Percentiles rank a stretch among this genome's conserved stretches.
phyloP scores from a whole-genome alignment of 2,113 vertebrate genomes.

The Phyllopteryx taeniolatus region DNA sequence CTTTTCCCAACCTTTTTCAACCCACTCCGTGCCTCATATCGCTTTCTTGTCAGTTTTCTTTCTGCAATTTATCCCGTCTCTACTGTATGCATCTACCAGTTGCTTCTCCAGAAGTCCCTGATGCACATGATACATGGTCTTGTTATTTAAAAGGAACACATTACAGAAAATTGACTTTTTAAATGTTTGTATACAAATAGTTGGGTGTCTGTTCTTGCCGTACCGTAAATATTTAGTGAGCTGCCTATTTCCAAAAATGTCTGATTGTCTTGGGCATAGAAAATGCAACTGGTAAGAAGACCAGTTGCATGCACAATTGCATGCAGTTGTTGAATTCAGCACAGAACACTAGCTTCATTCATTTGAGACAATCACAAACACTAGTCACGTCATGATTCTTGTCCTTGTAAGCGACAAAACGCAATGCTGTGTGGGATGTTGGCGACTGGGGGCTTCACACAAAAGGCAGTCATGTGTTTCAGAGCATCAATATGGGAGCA shows the following conservation, averaged over 20 bases:
- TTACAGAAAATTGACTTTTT: background rate
- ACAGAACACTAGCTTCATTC: background rate
- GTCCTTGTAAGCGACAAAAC: background rate
- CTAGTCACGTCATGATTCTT: background rate
- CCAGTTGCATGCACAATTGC: no score
- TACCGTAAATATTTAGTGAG: background rate
- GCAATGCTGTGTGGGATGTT: background rate
- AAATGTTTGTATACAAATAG: background rate
- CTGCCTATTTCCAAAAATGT: background rate
- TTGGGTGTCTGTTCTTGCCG: background rate
- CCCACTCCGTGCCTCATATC: background rate
- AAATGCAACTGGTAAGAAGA: background rate
- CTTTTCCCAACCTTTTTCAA: constrained; percentile 24
- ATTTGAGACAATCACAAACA: background rate
- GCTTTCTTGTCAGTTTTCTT: constrained; percentile 28
- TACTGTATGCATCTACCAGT: constrained; percentile 16
- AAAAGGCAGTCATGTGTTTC: background rate
- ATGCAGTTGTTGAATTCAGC: background rate
- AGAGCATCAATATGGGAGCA: constrained; percentile 1
- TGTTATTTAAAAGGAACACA: constrained; percentile 25
- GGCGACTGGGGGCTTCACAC: constrained; percentile 11
- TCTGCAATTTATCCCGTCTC: constrained; percentile 35
- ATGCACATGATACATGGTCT: constrained; percentile 23
- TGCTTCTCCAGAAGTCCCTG: background rate
- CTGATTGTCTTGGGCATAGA: background rate